These are phyloP conservation scores for Tryphoninae sp. DNA, from an alignment of 2,888 invertebrate genomes.

Conservation along the genomic window DNA sequence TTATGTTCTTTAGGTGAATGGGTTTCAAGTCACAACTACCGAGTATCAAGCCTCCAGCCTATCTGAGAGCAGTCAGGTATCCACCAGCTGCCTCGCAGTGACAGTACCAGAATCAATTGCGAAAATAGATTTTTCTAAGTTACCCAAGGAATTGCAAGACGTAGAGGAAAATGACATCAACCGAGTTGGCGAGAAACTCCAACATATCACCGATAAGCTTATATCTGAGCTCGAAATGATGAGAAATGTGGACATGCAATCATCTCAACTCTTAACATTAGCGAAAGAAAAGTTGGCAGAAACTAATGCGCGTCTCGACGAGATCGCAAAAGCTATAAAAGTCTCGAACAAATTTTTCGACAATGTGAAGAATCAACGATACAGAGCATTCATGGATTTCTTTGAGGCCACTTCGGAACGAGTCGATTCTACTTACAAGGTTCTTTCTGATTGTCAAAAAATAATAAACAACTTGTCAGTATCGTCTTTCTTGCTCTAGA, in stretches of 20 bases:
- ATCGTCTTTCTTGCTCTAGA: slow-evolving; percentile 80
- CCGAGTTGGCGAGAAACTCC: slow-evolving; percentile 89
- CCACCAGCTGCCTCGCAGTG: background rate
- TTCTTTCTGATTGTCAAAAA: slow-evolving; percentile 73
- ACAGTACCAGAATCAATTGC: slow-evolving; percentile 5
- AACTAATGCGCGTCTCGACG: background rate
- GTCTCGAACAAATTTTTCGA: slow-evolving; percentile 86
- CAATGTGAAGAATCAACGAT: slow-evolving; percentile 93
- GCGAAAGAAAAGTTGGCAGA: slow-evolving; percentile 7
- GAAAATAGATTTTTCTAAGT: slow-evolving; percentile 87
- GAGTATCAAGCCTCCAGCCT: background rate
- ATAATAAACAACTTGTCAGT: background rate
- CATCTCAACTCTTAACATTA: slow-evolving; percentile 67
- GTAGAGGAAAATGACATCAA: slow-evolving; percentile 93
- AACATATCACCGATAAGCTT: slow-evolving; percentile 89
- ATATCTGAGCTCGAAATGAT: slow-evolving; percentile 92
- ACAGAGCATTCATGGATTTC: slow-evolving; percentile 93
- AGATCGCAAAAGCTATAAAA: slow-evolving; percentile 90
- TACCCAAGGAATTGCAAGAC: slow-evolving; percentile 89
- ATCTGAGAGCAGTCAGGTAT: slow-evolving; percentile 1
- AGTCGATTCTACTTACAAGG: slow-evolving; percentile 98
- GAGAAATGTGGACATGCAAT: slow-evolving; percentile 96
- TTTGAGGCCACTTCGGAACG: slow-evolving; percentile 96
- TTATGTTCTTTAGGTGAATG: slow-evolving; percentile 22
- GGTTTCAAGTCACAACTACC: slow-evolving; percentile 22